Evolutionary conservation across 2,888 invertebrate genomes (phyloP), one percentile per base, ranked within the genome.

Genomic region (Cantharis rustica): DNA sequence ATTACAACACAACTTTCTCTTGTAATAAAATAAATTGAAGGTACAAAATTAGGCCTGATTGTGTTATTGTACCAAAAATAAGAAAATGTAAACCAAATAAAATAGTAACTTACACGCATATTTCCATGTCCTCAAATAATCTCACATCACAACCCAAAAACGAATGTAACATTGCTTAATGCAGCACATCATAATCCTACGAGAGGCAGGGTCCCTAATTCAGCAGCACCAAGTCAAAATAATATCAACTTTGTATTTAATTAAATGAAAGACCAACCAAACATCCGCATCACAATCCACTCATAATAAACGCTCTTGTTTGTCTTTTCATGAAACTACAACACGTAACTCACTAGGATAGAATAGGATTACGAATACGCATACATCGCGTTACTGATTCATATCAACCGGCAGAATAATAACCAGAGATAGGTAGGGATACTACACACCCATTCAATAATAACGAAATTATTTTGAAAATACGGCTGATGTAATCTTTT

Each of bases 71-170:
- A 68, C 4, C 26, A 23, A 26, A 68, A 27, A 27, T 23, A 69
- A 26, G 10, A 47, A 68, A 16, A 63, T 71, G 26, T 9, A 13
- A n/a, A 17, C 10, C 23, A 68, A 23, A 68, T 61, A 61, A 68
- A 23, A 26, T n/a, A 2, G 26, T 66, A 61, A 72, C 86, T 86
- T 84, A 86, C 86, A 84, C 82, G 85, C 86, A 86, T 86, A 83
- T 84, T 86, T 84, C 86, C 86, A 86, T 86, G 83, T 71, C 76
- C 70, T 31, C 23, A 61, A 61, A 17, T 71, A 61, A 23, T 23
- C 15, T 23, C 26, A n/a, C 17, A 61, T 71, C 26, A 62, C 47
- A 70, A 70, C 47, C 16, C 63, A 63, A 17, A 16, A 63, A 17
- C 17, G 63, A 63, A 63, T 63, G 10, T 27, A 27, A 27, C 10